Base-by-base conservation (phyloP, 2,888 invertebrate genomes). In the Sinopyrophorus schimmeli region DNA sequence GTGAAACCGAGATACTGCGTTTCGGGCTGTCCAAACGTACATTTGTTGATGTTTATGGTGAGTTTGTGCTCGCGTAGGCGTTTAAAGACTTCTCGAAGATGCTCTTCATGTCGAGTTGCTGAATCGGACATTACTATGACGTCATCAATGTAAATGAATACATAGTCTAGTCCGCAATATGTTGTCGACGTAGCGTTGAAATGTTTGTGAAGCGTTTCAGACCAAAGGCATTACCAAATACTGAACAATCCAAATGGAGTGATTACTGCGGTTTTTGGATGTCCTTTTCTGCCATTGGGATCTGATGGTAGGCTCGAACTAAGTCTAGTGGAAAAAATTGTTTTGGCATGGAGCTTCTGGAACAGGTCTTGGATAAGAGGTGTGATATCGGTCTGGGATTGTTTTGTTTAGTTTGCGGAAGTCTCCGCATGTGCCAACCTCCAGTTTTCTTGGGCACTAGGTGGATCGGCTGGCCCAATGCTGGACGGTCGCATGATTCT, bases 191-290 rank as follows among this genome's bases (percentile, higher is more conserved):
- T 10, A 28, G 6, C 28, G n/a, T 28, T 28, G 28, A 12, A 28
- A 28, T 10, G 28, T 28, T 14, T 28, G 28, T 10, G 28, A 9
- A 2, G 28, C 28, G 11, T 28, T 28, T n/a, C 28, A 12, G 11
- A 6, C 10, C n/a, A n/a, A n/a, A n/a, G n/a, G n/a, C n/a, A n/a
- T n/a, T n/a, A n/a, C n/a, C n/a, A n/a, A n/a, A n/a, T n/a, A n/a
- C n/a, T n/a, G n/a, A n/a, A n/a, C n/a, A n/a, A n/a, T n/a, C n/a
- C n/a, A n/a, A n/a, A n/a, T n/a, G n/a, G n/a, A 2, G 68, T 68
- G 1, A 54, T 64, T 2, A 67, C 60, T 0, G 68, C 71, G 0
- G 72, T 72, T 49, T 74, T 1, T 47, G 58, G 2, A 71, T 57
- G 55, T 66, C 69, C 7, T 54, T 62, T 10, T 9, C 11, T 1